These are phyloP conservation scores for Anagrus nilaparvatae DNA, from an alignment of 1,140 invertebrate species.

Conservation along the genomic window DNA sequence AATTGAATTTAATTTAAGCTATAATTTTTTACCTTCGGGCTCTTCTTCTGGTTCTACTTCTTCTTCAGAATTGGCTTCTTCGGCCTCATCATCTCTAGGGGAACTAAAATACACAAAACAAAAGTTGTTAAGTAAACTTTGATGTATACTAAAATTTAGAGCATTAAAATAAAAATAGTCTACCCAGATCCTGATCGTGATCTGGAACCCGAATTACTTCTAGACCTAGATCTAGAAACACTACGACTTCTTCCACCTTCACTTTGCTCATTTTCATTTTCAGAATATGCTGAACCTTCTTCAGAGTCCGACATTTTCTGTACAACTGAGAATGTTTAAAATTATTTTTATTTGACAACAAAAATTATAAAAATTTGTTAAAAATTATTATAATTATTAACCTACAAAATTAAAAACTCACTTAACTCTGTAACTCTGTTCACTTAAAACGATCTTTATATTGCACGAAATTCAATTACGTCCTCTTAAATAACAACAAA, in stretches of 20 bases:
- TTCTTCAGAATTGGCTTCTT: slow-evolving; percentile 32
- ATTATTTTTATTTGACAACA: too few species aligned
- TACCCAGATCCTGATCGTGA: slow-evolving; percentile 17
- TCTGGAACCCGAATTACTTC: slow-evolving; percentile 13
- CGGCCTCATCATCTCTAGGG: slow-evolving; percentile 27
- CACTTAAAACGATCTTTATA: too few species aligned
- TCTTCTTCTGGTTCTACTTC: slow-evolving; percentile 30
- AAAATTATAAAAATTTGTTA: too few species aligned
- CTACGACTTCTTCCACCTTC: slow-evolving; percentile 17
- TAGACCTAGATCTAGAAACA: slow-evolving; percentile 23
- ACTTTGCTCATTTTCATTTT: slow-evolving; percentile 25
- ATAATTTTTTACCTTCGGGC: slow-evolving; percentile 25
- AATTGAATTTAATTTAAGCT: background rate
- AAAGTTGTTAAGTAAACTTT: background rate
- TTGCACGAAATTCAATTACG: too few species aligned
- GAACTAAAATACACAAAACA: slow-evolving; percentile 13
- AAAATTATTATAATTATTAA: too few species aligned
- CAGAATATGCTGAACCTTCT: slow-evolving; percentile 29
- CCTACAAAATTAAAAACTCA: too few species aligned
- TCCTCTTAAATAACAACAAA: too few species aligned
- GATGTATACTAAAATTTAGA: background rate
- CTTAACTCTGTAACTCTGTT: too few species aligned
- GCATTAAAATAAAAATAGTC: slow-evolving; percentile 8
- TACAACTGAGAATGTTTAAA: too few species aligned
- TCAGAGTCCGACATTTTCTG: slow-evolving; percentile 34